These are phyloP conservation scores for Anser brachyrhynchus DNA, from an alignment of 2,113 vertebrate species.

Conservation along the genomic window DNA sequence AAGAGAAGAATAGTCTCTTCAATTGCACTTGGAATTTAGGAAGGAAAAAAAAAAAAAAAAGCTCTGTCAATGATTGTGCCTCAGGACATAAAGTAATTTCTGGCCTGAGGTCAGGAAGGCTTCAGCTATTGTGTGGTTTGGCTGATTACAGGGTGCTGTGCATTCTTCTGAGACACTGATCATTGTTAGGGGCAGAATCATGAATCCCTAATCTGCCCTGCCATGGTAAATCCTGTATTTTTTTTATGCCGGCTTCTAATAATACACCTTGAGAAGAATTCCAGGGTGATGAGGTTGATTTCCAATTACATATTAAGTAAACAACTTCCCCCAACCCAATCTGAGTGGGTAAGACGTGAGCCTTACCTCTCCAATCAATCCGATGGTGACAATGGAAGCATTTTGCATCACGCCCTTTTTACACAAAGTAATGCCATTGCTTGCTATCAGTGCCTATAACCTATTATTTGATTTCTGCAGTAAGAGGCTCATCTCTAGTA, in stretches of 20 bases:
- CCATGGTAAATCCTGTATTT: conserved; percentile 19
- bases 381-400: background rate
- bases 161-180: background rate
- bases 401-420: background rate
- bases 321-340: background rate
- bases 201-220: background rate
- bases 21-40: background rate
- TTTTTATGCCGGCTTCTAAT: background rate
- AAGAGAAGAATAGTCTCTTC: background rate
- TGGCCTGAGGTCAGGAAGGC: background rate
- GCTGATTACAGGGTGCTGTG: background rate
- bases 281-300: conserved; percentile 20
- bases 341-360: background rate
- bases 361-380: background rate
- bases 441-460: background rate
- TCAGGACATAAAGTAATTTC: conserved; percentile 1
- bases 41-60: background rate
- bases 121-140: background rate
- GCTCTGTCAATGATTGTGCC: background rate
- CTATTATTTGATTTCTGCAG: background rate
- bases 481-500: background rate
- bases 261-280: conserved; percentile 31
- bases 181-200: conserved; percentile 43
- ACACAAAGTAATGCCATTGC: background rate
- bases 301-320: background rate